Evolutionary conservation across 2,113 vertebrate genomes (phyloP).

Genomic region (Hyperoodon ampullatus): DNA sequence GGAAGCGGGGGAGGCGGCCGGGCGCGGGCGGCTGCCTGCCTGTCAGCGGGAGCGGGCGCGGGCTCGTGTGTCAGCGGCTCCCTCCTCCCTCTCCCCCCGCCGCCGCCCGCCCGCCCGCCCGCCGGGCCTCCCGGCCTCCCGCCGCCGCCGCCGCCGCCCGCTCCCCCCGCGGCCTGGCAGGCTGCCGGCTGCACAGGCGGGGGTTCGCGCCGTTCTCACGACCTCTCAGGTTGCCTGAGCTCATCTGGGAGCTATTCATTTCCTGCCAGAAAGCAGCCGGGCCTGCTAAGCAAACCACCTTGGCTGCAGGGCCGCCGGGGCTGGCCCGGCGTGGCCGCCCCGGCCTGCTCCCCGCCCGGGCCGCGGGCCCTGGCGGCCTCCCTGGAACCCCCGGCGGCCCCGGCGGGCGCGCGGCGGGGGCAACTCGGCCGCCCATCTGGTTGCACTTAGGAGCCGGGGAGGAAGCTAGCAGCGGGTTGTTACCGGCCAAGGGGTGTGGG

Average conservation of each 20-base stretch:
- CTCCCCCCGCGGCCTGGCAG: slow-evolving; percentile 91
- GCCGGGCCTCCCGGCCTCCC: slow-evolving; percentile 83
- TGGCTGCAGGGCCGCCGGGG: slow-evolving; percentile 92
- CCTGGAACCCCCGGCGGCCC: slow-evolving; percentile 43
- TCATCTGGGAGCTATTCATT: slow-evolving; percentile 99
- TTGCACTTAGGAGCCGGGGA: slow-evolving; percentile 94
- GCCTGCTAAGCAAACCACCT: slow-evolving; percentile 88
- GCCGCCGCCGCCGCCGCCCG: slow-evolving; percentile 77
- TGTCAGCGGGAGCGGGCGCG: slow-evolving; percentile 87
- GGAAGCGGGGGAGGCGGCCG: slow-evolving; percentile 68
- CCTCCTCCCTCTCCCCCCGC: slow-evolving; percentile 84
- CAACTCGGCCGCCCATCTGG: slow-evolving; percentile 90
- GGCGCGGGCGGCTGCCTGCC: slow-evolving; percentile 82
- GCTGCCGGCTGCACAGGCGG: slow-evolving; percentile 91
- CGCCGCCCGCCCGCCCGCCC: slow-evolving; percentile 56
- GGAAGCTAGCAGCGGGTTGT: slow-evolving; percentile 90
- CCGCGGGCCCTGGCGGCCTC: slow-evolving; percentile 52
- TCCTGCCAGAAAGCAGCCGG: slow-evolving; percentile 98
- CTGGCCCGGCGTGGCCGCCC: slow-evolving; percentile 64
- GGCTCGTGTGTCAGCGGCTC: slow-evolving; percentile 94
- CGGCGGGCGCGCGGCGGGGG: slow-evolving; percentile 54
- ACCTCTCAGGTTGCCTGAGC: slow-evolving; percentile 98
- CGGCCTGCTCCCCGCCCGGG: slow-evolving; percentile 61
- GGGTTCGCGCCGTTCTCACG: slow-evolving; percentile 98
- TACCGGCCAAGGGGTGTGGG: slow-evolving; percentile 91